Evolutionary conservation across 1,140 invertebrate genomes (phyloP), one percentile per base, ranked within the genome.

Genomic region (Heliconius nattereri): DNA sequence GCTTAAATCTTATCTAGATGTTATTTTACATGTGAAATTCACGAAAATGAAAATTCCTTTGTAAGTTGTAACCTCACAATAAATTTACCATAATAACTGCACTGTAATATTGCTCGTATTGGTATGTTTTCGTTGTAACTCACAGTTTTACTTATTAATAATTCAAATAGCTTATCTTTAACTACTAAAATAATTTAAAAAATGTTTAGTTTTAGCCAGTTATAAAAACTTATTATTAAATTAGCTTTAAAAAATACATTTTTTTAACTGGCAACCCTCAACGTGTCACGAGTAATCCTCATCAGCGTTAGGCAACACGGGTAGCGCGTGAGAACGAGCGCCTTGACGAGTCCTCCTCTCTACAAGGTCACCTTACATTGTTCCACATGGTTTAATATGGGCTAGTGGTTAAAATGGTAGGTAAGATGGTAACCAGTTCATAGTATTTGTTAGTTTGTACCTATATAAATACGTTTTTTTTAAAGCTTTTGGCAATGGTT

Each of bases 281-380:
- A 3, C 19, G 35, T 40, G 76, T 78, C 52, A 79, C 71, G 74
- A 84, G 82, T 89, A 89, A 89, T 88, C 86, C 83, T 78, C 79
- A 76, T 83, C 84, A 85, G 79, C 82, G 66, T 79, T 57, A 73
- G 79, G 79, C 85, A 90, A 89, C 83, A 91, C 89, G 88, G 85
- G 90, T 90, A 91, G 87, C 87, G 83, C 88, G 88, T 90, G 89
- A 88, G 88, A 90, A 90, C 88, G 78, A 60, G 79, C 73, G 60
- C 80, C 82, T 81, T 87, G 87, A 89, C 89, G 82, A 86, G 85
- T 78, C 83, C 78, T 77, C 78, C 75, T 74, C 73, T 79, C 71
- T 29, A 71, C 84, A 85, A 89, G 86, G 86, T 87, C 85, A 78
- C 40, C 29, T 60, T 52, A 66, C 60, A 66, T 66, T 66, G 60